These are phyloP conservation scores for Phengaris arion DNA, from an alignment of 2,888 invertebrate genomes.

Conservation along the genomic window DNA sequence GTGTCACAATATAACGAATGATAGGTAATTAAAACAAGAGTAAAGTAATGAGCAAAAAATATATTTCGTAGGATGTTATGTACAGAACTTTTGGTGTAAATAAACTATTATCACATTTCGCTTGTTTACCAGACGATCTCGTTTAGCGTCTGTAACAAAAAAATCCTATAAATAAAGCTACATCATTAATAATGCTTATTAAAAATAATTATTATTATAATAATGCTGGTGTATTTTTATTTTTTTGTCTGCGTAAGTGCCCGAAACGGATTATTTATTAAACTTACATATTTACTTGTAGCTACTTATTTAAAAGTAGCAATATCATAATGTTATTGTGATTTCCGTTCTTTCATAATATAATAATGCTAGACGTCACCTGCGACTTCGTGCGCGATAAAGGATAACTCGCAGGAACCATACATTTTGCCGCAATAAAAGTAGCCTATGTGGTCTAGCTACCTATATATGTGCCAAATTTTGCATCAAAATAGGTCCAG, in stretches of 20 bases:
- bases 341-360: no score
- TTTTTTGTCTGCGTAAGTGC: neutral
- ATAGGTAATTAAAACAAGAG: neutral
- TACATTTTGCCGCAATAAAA: no score
- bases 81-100: conserved; percentile 4
- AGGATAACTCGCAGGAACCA: no score
- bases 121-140: neutral
- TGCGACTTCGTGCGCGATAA: no score
- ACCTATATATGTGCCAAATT: no score
- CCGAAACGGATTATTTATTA: neutral
- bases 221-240: neutral
- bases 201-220: neutral
- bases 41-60: neutral
- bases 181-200: neutral
- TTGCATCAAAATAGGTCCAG: no score
- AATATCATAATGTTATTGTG: no score
- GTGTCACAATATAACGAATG: neutral
- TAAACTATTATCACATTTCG: conserved; percentile 28
- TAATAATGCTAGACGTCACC: no score
- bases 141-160: conserved; percentile 55
- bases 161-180: conserved; percentile 22
- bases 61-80: conserved; percentile 22
- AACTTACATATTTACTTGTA: neutral
- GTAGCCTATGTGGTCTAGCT: no score
- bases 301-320: no score